Conservation (phyloP, 1,140 invertebrate species). For the Antheraea mylitta region DNA sequence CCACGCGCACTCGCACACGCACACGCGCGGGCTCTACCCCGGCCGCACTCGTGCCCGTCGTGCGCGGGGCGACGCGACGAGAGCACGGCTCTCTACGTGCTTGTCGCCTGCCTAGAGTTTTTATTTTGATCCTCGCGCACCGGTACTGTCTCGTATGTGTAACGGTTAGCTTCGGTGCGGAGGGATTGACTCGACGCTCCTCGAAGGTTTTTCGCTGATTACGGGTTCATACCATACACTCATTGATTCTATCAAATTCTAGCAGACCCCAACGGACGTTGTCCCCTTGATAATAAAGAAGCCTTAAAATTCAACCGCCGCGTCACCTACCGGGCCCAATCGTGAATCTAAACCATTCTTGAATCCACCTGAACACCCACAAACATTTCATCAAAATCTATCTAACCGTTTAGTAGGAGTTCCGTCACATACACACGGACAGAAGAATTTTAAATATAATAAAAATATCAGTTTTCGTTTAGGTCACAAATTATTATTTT, state of each 20-base stretch:
- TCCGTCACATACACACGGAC: too few species aligned
- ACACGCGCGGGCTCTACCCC: constrained; percentile 17
- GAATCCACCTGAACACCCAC: too few species aligned
- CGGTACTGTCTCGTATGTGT: constrained; percentile 61
- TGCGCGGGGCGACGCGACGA: constrained; percentile 44
- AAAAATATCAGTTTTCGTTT: too few species aligned
- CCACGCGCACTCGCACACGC: constrained; percentile 24
- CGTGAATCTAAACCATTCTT: too few species aligned
- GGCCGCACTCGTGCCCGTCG: constrained; percentile 16
- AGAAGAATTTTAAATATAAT: too few species aligned
- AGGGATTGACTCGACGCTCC: constrained; percentile 40
- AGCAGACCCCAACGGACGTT: too few species aligned
- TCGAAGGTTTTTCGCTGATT: constrained; percentile 30
- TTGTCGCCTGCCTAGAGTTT: constrained; percentile 79
- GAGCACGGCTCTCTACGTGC: constrained; percentile 72
- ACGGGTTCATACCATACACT: neutral
- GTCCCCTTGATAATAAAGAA: too few species aligned
- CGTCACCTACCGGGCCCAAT: too few species aligned
- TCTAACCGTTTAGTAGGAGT: too few species aligned
- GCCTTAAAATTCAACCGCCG: too few species aligned
- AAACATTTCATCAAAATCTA: too few species aligned
- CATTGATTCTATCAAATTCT: neutral
- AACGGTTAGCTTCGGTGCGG: constrained; percentile 55
- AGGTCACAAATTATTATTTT: too few species aligned
- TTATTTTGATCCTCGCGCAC: constrained; percentile 70